These are phyloP conservation scores for Oncorhynchus clarkii DNA, from an alignment of 2,113 vertebrate genomes.

Conservation along the genomic window DNA sequence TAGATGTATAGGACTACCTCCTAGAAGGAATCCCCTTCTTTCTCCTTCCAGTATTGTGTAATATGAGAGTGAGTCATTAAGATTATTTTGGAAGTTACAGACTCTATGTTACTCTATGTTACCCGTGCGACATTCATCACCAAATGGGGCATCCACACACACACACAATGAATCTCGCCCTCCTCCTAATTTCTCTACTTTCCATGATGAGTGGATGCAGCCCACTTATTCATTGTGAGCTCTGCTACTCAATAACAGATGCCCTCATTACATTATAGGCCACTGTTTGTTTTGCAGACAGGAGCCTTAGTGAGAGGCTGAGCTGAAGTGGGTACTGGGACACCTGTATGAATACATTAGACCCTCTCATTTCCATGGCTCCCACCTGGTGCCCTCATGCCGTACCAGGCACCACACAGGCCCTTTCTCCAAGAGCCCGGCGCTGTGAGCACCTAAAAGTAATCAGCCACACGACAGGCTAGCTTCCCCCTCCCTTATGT, in stretches of 20 bases:
- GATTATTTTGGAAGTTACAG: slow-evolving; percentile 34
- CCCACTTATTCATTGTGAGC: neutral
- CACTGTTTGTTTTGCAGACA: slow-evolving; percentile 42
- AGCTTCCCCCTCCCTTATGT: slow-evolving; percentile 12
- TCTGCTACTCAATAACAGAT: slow-evolving; percentile 1
- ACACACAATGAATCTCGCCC: slow-evolving; percentile 28
- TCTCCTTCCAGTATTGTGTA: slow-evolving; percentile 3
- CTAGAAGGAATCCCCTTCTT: neutral
- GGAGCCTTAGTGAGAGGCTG: slow-evolving; percentile 3
- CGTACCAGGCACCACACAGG: neutral
- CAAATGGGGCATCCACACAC: slow-evolving; percentile 15
- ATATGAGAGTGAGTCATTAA: slow-evolving; percentile 51
- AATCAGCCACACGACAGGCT: slow-evolving; percentile 34
- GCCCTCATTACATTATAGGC: slow-evolving; percentile 5
- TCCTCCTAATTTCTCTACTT: neutral
- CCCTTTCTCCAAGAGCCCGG: neutral
- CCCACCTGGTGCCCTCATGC: neutral
- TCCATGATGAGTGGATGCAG: neutral
- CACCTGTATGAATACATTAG: slow-evolving; percentile 49
- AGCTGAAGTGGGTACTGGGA: slow-evolving; percentile 35
- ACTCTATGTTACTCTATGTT: slow-evolving; percentile 29
- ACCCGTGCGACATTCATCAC: slow-evolving; percentile 37
- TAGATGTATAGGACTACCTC: neutral
- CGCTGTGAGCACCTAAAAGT: slow-evolving; percentile 36
- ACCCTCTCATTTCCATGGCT: slow-evolving; percentile 25